These are phyloP conservation scores for Trichomalopsis sarcophagae DNA, from an alignment of 1,140 invertebrate species.

Conservation along the genomic window DNA sequence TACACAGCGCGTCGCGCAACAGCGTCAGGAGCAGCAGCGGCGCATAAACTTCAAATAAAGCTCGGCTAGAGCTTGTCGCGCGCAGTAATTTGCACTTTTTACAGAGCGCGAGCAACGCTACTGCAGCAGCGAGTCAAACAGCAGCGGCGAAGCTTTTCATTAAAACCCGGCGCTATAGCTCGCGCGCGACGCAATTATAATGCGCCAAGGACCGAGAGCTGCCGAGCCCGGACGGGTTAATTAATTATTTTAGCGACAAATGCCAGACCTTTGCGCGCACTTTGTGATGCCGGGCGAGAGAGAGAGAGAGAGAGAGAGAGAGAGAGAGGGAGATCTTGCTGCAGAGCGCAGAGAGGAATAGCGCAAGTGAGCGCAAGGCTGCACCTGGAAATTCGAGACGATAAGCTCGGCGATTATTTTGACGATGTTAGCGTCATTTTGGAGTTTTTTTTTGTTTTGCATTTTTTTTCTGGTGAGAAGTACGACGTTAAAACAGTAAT, in stretches of 20 bases:
- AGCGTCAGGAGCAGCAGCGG: neutral
- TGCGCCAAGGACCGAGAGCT: neutral
- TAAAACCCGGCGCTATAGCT: neutral
- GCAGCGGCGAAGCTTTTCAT: constrained; percentile 25
- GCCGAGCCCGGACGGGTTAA: constrained; percentile 4
- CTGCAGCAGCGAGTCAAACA: neutral
- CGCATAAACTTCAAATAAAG: constrained; percentile 28
- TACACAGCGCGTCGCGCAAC: neutral
- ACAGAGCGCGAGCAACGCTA: neutral
- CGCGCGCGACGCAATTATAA: constrained; percentile 40
- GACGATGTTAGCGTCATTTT: no score
- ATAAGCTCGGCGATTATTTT: no score
- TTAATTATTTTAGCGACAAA: constrained; percentile 51
- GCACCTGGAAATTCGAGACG: no score
- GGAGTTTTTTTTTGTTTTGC: no score
- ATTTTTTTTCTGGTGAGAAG: no score
- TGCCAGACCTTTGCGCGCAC: neutral
- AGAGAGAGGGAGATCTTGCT: neutral
- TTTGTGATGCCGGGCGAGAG: neutral
- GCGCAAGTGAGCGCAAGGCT: neutral
- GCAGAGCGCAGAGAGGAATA: neutral
- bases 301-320: neutral
- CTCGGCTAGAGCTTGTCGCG: neutral
- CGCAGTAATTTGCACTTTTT: constrained; percentile 38
- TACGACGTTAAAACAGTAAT: no score